Evolutionary conservation across 2,888 invertebrate genomes (phyloP), one percentile per base, ranked within the genome.

Genomic region (Xanthorhoe spadicearia): DNA sequence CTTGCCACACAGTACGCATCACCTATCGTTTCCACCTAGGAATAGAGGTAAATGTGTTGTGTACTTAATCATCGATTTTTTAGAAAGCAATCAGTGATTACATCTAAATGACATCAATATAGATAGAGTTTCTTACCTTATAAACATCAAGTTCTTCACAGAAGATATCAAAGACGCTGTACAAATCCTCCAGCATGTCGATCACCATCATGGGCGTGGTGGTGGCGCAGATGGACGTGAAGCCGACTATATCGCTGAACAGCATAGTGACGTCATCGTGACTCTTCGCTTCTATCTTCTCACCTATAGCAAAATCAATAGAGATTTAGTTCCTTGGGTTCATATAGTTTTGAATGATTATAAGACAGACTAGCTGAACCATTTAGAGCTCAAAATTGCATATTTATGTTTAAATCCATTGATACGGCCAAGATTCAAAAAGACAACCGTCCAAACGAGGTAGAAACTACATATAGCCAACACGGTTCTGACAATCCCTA

Each of bases 1-100:
- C 98, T 98, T 0, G 98, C 98, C 5, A 98, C 98, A 82, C 98
- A 98, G 80, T 99, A 99, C 0, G 98, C 98, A 84, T 99, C 98
- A 0, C 98, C 98, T 77, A 99, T 99, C 6, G 98, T 99, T 89
- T 99, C 99, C 76, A 98, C 97, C 98, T 97, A 60, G 15, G 55
- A 46, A 50, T 46, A 23, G 0, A 43, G 10, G 4, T 13, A 43
- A 4, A 43, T 13, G n/a, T n/a, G n/a, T n/a, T n/a, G n/a, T n/a
- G n/a, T n/a, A n/a, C n/a, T n/a, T n/a, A n/a, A n/a, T n/a, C n/a
- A n/a, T n/a, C n/a, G 10, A 23, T 4, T 1, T 23, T 23, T 23
- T 23, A 23, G 2, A 23, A 23, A 23, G 23, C 23, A 23, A 23
- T n/a, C n/a, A n/a, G n/a, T n/a, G n/a, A n/a, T n/a, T n/a, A n/a